These are phyloP conservation scores for Cerastis rubricosa DNA, from an alignment of 2,888 invertebrate genomes.

Conservation along the genomic window DNA sequence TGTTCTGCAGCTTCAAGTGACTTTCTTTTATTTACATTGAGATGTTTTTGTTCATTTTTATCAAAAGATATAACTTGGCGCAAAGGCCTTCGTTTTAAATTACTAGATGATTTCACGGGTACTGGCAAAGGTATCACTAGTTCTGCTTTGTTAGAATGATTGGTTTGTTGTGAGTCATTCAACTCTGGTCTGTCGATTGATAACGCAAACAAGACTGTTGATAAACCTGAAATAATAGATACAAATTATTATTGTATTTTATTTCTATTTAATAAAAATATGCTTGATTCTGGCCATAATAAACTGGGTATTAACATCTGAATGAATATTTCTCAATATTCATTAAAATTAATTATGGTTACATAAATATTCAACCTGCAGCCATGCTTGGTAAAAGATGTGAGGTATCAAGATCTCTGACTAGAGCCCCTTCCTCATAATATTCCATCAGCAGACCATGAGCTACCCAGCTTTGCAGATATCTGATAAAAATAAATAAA, in stretches of 20 bases:
- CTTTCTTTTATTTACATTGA: conserved; percentile 68
- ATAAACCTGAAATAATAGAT: conserved; percentile 92
- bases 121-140: conserved; percentile 93
- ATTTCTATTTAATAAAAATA: background rate
- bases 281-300: background rate
- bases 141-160: conserved; percentile 89
- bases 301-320: background rate
- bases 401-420: conserved; percentile 95
- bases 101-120: conserved; percentile 89
- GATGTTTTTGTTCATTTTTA: conserved; percentile 80
- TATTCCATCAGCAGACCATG: conserved; percentile 92
- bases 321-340: background rate
- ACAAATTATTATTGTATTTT: conserved; percentile 36
- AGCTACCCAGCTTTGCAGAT: conserved; percentile 94
- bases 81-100: conserved; percentile 84
- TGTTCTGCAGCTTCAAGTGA: conserved; percentile 67
- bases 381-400: conserved; percentile 96
- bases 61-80: conserved; percentile 90
- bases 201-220: conserved; percentile 97
- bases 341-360: background rate
- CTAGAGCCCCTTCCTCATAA: conserved; percentile 96
- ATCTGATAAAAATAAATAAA: conserved; percentile 78
- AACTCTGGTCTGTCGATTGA: conserved; percentile 96
- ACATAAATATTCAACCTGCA: conserved; percentile 91
- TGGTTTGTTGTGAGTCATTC: conserved; percentile 91